Evolutionary conservation across 2,113 vertebrate genomes (phyloP).

Genomic region (Calyptomena viridis): DNA sequence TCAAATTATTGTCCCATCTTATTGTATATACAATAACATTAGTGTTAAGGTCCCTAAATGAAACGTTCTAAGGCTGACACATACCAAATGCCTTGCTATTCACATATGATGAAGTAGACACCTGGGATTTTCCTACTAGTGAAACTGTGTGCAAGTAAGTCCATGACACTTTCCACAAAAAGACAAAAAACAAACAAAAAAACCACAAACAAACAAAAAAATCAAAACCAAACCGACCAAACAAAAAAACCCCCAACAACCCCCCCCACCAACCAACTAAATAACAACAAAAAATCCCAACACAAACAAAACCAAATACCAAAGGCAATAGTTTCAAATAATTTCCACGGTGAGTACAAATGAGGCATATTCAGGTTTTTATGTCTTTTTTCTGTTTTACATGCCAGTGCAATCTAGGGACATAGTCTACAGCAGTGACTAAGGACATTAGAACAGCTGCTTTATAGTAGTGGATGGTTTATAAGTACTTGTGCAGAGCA

Average conservation of each 20-base stretch:
- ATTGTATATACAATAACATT: not conserved
- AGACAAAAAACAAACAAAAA: not conserved
- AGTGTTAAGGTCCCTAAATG: not conserved
- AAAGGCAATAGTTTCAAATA: not conserved
- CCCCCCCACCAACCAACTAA: not conserved
- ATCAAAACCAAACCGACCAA: too few species aligned
- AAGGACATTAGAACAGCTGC: not conserved
- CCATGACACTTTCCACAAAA: not conserved
- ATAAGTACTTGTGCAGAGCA: not conserved
- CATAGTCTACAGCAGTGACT: not conserved
- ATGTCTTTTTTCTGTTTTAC: not conserved
- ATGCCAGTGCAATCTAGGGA: not conserved
- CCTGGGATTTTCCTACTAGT: not conserved
- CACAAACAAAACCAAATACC: not conserved
- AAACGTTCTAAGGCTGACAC: not conserved
- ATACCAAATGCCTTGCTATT: not conserved
- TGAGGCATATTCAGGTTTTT: not conserved
- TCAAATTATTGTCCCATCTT: not conserved
- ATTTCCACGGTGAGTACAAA: not conserved
- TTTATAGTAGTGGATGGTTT: not conserved
- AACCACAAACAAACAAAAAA: not conserved
- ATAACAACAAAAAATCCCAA: not conserved
- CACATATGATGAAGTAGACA: not conserved
- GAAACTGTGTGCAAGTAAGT: not conserved
- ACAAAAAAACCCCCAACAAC: not conserved